These are phyloP conservation scores for Norana najaformis DNA, from an alignment of 2,888 invertebrate species.

Conservation along the genomic window DNA sequence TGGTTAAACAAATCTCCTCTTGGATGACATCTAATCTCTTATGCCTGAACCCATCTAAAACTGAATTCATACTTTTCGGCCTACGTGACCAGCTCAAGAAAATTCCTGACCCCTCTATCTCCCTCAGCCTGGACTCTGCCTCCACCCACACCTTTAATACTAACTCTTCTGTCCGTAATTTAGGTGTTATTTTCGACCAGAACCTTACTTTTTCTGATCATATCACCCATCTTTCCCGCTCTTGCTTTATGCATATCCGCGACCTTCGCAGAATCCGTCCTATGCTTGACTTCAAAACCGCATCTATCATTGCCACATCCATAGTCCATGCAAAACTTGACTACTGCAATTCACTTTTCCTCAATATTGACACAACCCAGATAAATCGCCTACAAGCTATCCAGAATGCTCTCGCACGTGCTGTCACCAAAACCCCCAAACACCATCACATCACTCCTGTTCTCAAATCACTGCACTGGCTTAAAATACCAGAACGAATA, in stretches of 20 bases:
- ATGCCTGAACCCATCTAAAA: background rate
- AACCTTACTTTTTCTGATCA: background rate
- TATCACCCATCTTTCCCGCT: background rate
- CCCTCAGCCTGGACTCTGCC: background rate
- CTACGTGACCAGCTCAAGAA: background rate
- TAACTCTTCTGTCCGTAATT: background rate
- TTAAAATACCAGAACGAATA: background rate
- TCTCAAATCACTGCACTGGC: background rate
- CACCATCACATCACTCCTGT: background rate
- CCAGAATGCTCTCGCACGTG: background rate
- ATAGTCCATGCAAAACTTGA: no score
- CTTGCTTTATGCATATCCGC: background rate
- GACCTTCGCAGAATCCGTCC: background rate
- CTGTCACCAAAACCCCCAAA: background rate
- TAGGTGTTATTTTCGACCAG: background rate
- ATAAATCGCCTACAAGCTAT: no score
- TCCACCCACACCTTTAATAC: no score
- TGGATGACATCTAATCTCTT: background rate
- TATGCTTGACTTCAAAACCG: background rate
- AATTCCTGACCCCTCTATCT: background rate
- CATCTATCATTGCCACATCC: background rate
- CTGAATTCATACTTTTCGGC: background rate
- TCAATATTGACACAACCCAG: no score
- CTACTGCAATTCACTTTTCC: no score
- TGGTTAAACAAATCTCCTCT: background rate